phyloP scores from a whole-genome alignment of 2,113 vertebrate genomes.

The Lutjanus erythropterus region DNA sequence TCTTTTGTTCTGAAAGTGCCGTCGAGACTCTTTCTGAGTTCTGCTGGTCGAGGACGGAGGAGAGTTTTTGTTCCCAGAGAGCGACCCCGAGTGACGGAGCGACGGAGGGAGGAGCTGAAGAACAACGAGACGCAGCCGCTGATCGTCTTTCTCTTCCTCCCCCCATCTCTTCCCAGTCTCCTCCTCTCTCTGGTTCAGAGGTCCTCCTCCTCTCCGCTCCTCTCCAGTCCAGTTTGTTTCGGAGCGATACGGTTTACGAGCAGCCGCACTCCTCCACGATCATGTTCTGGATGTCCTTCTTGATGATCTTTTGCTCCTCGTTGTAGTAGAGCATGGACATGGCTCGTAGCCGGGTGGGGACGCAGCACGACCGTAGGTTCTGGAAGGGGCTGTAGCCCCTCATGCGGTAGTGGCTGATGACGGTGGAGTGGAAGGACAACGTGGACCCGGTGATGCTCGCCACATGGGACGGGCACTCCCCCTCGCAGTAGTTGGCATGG shows the following conservation, averaged over 20 bases:
- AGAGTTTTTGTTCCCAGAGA: slow-evolving; percentile 46
- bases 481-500: slow-evolving; percentile 98
- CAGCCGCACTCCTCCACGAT: slow-evolving; percentile 99
- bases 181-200: slow-evolving; percentile 22
- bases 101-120: not conserved
- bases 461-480: slow-evolving; percentile 95
- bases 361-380: slow-evolving; percentile 96
- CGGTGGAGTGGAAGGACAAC: slow-evolving; percentile 96
- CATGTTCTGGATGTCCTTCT: slow-evolving; percentile 99
- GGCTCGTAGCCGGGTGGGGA: slow-evolving; percentile 96
- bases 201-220: slow-evolving; percentile 16
- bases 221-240: slow-evolving; percentile 28
- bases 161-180: not conserved
- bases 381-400: slow-evolving; percentile 94
- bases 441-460: slow-evolving; percentile 94
- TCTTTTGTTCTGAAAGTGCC: slow-evolving; percentile 82
- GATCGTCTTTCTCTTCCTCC: not conserved
- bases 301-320: slow-evolving; percentile 97
- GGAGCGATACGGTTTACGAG: slow-evolving; percentile 83
- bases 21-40: slow-evolving; percentile 70
- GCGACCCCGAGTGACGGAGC: slow-evolving; percentile 4
- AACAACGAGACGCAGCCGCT: not conserved
- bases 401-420: slow-evolving; percentile 98
- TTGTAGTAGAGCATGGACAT: slow-evolving; percentile 99
- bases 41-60: slow-evolving; percentile 39